Base-by-base conservation (phyloP, 2,113 vertebrate genomes). In the Oncorhynchus clarkii region DNA sequence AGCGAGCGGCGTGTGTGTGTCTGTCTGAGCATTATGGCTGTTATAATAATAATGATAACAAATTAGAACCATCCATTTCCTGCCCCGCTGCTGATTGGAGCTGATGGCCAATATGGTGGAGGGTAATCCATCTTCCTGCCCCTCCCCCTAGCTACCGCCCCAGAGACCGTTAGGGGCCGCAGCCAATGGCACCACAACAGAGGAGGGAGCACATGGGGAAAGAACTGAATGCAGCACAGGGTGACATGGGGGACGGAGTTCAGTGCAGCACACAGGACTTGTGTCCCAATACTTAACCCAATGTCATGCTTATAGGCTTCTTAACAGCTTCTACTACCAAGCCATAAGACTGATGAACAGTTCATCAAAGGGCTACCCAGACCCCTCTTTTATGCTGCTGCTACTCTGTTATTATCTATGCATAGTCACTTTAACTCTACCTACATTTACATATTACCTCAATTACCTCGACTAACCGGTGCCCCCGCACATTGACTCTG, bases 1-100 rank as follows among this genome's bases (percentile, higher is more conserved):
- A 97, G 95, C 93, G 87, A 96, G 94, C 95, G 90, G 95, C 92
- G 94, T 96, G 94, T 93, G 88, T 95, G 96, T 96, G 96, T 97
- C 95, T 96, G 95, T 96, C 95, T 94, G 93, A 94, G 94, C 95
- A 96, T 96, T 96, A 95, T 78, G 79, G 78, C 73, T 84, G 76
- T 82, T 83, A 83, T 94, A 94, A 95, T 96, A 97, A 96, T 97
- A 97, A 97, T 97, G 95, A 96, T 95, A 97, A 96, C 96, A 98
- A 98, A 98, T 98, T 97, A 98, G 95, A 96, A 95, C 95, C 96
- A 98, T 98, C 96, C 94, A 96, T 98, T 97, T 96, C 95, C 93
- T 93, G 92, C 94, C 95, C 95, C 95, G 95, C 94, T 95, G 93
- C 96, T 96, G 96, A 97, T 96, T 96, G 95, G 96, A 95, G 94